Percentiles rank a stretch among this genome's conserved stretches.
Evolutionary conservation across 2,888 invertebrate species (phyloP).

Genomic region (Plebejus anna): DNA sequence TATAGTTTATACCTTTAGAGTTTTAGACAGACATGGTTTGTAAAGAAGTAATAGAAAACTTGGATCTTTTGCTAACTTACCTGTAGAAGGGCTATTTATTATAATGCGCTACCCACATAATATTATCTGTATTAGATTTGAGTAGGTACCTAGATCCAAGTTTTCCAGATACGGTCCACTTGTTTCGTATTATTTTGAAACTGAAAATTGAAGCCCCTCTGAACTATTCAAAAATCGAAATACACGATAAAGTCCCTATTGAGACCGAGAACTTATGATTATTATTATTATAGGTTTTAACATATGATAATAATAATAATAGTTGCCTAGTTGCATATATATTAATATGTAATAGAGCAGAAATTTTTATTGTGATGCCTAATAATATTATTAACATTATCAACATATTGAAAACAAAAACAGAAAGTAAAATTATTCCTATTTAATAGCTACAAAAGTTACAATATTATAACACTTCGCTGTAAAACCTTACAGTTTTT

Average conservation of each 20-base stretch:
- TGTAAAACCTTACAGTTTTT: constrained; percentile 12
- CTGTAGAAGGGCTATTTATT: background rate
- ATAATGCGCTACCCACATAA: no score
- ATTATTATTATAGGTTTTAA: no score
- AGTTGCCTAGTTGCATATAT: no score
- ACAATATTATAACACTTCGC: background rate
- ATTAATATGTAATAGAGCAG: no score
- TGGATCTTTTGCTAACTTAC: background rate
- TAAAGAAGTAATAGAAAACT: background rate
- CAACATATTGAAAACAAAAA: background rate
- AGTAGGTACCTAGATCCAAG: background rate
- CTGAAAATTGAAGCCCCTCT: no score
- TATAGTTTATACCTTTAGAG: no score
- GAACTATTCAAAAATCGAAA: no score
- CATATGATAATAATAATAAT: no score
- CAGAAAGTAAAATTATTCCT: background rate
- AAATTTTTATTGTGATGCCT: background rate
- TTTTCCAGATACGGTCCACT: background rate
- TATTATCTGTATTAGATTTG: background rate
- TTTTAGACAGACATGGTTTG: no score
- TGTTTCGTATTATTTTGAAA: background rate
- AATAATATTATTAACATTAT: background rate
- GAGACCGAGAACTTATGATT: no score
- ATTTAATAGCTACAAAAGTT: background rate
- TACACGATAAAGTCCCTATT: no score